Evolutionary conservation across 2,113 vertebrate genomes (phyloP).

Genomic region (Saimiri boliviensis): DNA sequence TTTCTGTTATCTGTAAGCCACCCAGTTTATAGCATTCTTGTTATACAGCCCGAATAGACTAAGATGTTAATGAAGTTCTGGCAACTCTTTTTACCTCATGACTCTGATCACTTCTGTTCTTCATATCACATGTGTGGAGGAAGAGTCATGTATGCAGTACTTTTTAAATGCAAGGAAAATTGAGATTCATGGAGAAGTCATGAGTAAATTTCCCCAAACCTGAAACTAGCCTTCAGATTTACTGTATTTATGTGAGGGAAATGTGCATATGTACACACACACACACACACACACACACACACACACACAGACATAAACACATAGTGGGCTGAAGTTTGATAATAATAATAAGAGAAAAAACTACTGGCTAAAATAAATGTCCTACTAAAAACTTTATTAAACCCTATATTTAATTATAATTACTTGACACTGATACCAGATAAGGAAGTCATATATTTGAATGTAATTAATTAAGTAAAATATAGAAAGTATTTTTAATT

Average conservation of each 20-base stretch:
- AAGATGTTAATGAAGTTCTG: neutral
- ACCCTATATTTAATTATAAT: neutral
- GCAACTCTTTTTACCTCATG: neutral
- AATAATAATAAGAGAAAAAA: neutral
- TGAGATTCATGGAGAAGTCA: neutral
- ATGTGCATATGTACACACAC: neutral
- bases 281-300: neutral
- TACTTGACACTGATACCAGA: neutral
- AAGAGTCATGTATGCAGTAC: neutral
- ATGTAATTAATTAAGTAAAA: neutral
- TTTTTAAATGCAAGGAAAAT: neutral
- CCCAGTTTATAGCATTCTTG: neutral
- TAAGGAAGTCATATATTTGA: neutral
- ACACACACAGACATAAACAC: neutral
- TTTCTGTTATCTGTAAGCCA: neutral
- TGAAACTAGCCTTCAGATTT: neutral
- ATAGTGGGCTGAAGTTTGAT: neutral
- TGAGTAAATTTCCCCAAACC: neutral
- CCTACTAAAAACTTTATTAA: neutral
- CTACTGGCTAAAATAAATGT: neutral
- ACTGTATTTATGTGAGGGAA: neutral
- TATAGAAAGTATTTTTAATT: neutral
- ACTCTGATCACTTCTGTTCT: neutral
- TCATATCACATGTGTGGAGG: neutral
- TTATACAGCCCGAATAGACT: neutral